phyloP scores from a whole-genome alignment of 2,113 vertebrate genomes.

The Clarias magur region DNA sequence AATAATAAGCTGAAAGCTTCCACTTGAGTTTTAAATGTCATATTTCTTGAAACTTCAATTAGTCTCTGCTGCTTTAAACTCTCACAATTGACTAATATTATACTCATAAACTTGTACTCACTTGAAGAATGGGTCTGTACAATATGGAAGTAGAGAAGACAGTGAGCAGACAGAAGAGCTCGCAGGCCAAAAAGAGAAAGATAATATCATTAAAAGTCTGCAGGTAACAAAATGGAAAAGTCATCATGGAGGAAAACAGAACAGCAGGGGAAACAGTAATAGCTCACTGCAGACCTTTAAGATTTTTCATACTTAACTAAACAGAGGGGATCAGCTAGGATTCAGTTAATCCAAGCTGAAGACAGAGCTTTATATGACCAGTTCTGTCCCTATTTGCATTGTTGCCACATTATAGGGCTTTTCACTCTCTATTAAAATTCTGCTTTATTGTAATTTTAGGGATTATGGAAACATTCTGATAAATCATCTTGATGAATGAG shows the following conservation, averaged over 20 bases:
- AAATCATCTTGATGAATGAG: neutral
- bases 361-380: slow-evolving; percentile 1
- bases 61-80: neutral
- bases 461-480: neutral
- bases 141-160: neutral
- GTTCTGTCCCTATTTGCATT: neutral
- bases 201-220: slow-evolving; percentile 48
- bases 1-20: neutral
- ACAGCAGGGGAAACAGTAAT: slow-evolving; percentile 18
- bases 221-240: slow-evolving; percentile 33
- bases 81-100: neutral
- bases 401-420: neutral
- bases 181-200: slow-evolving; percentile 7
- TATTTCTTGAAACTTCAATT: neutral
- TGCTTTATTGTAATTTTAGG: neutral
- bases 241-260: slow-evolving; percentile 43
- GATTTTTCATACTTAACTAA: slow-evolving; percentile 44
- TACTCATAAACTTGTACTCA: neutral
- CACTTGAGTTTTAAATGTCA: neutral
- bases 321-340: slow-evolving; percentile 17
- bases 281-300: slow-evolving; percentile 15
- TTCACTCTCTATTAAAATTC: neutral
- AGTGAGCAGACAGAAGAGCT: neutral
- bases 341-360: neutral
- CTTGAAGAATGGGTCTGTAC: neutral